Evolutionary conservation across 1,140 invertebrate genomes (phyloP), one percentile per base, ranked within the genome.

Genomic region (Pogonomyrmex barbatus): DNA sequence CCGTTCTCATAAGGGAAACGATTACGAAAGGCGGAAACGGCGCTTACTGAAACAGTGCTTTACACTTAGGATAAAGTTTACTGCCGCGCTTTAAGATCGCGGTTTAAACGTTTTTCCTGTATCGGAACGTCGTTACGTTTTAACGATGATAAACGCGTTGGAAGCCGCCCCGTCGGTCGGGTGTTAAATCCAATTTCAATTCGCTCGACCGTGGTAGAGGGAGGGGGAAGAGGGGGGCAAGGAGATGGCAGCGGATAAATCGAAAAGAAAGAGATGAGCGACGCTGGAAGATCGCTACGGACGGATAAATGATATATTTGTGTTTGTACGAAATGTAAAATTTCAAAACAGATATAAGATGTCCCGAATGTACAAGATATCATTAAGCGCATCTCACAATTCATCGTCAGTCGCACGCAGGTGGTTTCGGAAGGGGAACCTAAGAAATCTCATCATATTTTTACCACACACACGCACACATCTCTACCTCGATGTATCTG

Each of bases 401-500:
- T 73, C 68, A 62, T 81, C 63, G 78, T 67, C 65, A 47, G 73
- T 73, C 39, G 42, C 52, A 17, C 14, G 30, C 47, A 78, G 47
- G 24, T 52, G 60, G n/a, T 76, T 24, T 12, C n/a, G n/a, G 39
- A 42, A 24, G 65, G 47, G 47, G 47, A 81, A 45, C 10, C 42
- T 81, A 30, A n/a, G 30, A 47, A 24, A 24, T 70, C 14, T 78
- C 77, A 73, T 60, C 39, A 73, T 50, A 24, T 24, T 24, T 24
- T 24, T 24, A 71, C 39, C 67, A 82, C 79, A 83, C 73, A 86
- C 73, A 86, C 54, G 70, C 77, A 85, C 73, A 77, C 82, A 63
- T 65, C 50, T 85, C 58, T 85, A 54, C 39, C 30, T 83, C 88
- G 85, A 90, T 87, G 58, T 85, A 85, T 81, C 73, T 87, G 85